Conservation (phyloP, 64 coral and sea anemone species). For the Stylophora pistillata region DNA sequence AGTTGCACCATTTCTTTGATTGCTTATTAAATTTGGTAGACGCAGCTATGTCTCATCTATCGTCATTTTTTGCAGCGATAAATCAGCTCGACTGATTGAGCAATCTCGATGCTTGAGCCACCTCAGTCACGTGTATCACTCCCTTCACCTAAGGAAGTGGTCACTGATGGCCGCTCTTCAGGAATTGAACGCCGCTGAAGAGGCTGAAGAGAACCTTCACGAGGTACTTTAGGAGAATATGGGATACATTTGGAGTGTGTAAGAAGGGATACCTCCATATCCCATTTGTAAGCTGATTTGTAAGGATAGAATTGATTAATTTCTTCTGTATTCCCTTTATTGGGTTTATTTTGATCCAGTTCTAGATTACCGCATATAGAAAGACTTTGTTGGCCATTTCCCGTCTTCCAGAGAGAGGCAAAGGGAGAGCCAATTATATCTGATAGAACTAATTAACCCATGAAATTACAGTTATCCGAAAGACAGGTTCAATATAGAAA, state of each 20-base stretch:
- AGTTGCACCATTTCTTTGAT: too few species aligned
- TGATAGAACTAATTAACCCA: too few species aligned
- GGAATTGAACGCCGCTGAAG: conserved; percentile 88
- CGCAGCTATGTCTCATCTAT: neutral
- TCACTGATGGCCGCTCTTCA: conserved; percentile 94
- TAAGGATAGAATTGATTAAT: neutral
- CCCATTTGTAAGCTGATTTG: too few species aligned
- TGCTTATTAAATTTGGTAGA: neutral
- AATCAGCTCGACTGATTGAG: conserved; percentile 73
- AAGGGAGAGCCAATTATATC: too few species aligned
- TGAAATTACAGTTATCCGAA: too few species aligned
- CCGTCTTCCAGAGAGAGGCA: too few species aligned
- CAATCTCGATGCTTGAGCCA: conserved; percentile 89
- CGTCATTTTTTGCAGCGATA: conserved; percentile 42
- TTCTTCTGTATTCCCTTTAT: too few species aligned
- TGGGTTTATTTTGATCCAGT: too few species aligned
- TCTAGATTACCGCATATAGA: too few species aligned
- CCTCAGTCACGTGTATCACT: conserved; percentile 89
- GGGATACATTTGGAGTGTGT: neutral
- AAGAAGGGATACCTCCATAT: too few species aligned
- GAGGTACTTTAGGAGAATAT: conserved; percentile 51
- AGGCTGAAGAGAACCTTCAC: conserved; percentile 90
- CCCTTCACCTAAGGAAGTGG: conserved; percentile 73
- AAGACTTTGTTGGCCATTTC: too few species aligned
- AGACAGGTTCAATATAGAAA: too few species aligned